Conservation (phyloP, 2,888 invertebrate genomes). For the Campoplex capitator region DNA sequence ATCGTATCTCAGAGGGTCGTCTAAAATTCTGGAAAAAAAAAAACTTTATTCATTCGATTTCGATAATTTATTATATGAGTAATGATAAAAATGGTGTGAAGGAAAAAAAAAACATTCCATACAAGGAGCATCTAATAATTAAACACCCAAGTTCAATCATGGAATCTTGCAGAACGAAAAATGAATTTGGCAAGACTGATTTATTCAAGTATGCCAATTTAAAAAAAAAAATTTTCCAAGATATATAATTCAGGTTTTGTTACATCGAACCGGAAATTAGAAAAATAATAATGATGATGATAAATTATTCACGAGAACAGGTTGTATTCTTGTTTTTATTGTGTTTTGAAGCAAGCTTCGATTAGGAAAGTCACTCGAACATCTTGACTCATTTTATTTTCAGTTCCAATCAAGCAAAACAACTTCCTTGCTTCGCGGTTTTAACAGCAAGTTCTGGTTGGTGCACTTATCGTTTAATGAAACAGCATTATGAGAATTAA, state of each 20-base stretch:
- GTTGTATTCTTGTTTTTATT: neutral
- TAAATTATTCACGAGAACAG: neutral
- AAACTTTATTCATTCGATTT: neutral
- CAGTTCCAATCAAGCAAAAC: conserved; percentile 32
- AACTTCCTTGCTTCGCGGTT: conserved; percentile 18
- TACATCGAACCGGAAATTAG: neutral
- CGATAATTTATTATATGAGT: neutral
- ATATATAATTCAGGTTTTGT: neutral
- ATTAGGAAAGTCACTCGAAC: neutral
- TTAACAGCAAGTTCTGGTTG: conserved; percentile 27
- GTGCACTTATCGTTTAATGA: conserved; percentile 39
- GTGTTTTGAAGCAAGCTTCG: neutral
- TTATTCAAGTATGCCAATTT: neutral
- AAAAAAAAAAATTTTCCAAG: too few species aligned
- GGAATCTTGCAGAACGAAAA: neutral
- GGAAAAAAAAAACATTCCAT: neutral
- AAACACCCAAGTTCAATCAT: neutral
- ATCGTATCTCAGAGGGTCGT: neutral
- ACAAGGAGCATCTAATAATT: neutral
- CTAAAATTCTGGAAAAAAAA: neutral
- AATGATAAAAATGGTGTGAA: too few species aligned
- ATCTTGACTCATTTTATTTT: conserved; percentile 28
- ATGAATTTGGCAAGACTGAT: neutral
- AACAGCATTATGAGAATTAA: conserved; percentile 47
- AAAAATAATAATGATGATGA: neutral